Base-by-base conservation (phyloP, 1,140 invertebrate species). In the Octopus bimaculoides region DNA sequence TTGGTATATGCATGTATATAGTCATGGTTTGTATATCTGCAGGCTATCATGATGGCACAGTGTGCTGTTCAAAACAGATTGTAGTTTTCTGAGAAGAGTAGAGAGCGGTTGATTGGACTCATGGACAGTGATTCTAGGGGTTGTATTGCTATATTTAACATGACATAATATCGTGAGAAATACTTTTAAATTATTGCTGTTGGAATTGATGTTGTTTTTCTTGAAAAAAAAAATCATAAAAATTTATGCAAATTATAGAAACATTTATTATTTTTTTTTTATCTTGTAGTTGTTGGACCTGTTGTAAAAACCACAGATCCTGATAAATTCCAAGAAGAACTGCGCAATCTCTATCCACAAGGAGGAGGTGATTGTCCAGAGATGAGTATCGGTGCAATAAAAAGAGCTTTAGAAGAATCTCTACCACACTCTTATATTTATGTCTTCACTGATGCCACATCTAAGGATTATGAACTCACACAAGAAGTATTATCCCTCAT, bases 341-440 rank as follows among this genome's bases (percentile, higher is more conserved):
- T 94, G 52, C 89, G 91, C 56, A 88, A 91, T 41, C 90, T 94
- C 2, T 90, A 90, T n/a, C 92, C 94, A 10, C 91, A 92, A 75
- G 93, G 94, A 0, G 94, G 94, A n/a, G 93, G 93, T 0, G 94
- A 94, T 83, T 95, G 94, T 87, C 94, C 94, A 0, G 94, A 95
- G 89, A 94, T 92, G 90, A 92, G 93, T 12, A 86, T 95, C 9
- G 90, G 89, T 0, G 94, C 93, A 4, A 93, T 95, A 54, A 91
- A 91, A 54, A 86, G 91, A 81, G 94, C 94, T 0, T 88, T 95
- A 4, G 91, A 93, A 79, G 91, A 92, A 12, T 92, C 93, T 55
- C 86, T 93, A 9, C 93, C 94, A 0, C 90, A 92, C 77, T 95
- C 94, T 1, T 94, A 92, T 85, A 91, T 95, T 55, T 95, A 94